Percentiles rank a stretch among this genome's conserved stretches.
Conservation (phyloP, 2,113 vertebrate species). For the Pelodiscus sinensis region DNA sequence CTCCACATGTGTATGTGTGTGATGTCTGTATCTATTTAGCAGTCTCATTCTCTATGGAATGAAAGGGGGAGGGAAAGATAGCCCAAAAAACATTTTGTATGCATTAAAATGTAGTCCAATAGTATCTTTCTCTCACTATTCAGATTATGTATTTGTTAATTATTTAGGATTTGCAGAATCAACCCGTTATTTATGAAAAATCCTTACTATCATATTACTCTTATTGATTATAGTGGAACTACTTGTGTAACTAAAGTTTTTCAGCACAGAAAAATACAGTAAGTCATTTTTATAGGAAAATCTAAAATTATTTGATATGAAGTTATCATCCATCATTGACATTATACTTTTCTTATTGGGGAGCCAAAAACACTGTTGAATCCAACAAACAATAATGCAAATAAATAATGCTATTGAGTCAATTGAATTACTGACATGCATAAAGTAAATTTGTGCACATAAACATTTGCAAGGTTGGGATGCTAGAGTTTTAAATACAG, state of each 20-base stretch:
- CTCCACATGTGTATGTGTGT: neutral
- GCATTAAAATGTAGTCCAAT: neutral
- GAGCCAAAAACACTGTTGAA: neutral
- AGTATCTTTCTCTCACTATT: neutral
- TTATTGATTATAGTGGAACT: neutral
- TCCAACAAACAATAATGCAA: neutral
- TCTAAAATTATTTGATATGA: accelerated
- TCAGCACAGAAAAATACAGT: accelerated
- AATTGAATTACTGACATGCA: neutral
- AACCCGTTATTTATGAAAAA: neutral
- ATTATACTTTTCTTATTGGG: neutral
- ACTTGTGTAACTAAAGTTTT: neutral
- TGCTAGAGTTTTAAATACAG: accelerated
- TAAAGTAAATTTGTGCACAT: neutral
- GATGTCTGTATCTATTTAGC: neutral
- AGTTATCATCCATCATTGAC: neutral
- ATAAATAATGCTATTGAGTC: neutral
- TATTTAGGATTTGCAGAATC: accelerated
- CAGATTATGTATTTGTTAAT: neutral
- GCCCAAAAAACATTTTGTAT: neutral
- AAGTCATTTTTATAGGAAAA: accelerated
- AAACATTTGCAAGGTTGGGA: accelerated
- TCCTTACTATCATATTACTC: neutral
- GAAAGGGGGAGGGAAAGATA: neutral
- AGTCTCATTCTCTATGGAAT: neutral